phyloP scores from a whole-genome alignment of 2,113 vertebrate genomes.

The Rhadina sibilatrix region DNA sequence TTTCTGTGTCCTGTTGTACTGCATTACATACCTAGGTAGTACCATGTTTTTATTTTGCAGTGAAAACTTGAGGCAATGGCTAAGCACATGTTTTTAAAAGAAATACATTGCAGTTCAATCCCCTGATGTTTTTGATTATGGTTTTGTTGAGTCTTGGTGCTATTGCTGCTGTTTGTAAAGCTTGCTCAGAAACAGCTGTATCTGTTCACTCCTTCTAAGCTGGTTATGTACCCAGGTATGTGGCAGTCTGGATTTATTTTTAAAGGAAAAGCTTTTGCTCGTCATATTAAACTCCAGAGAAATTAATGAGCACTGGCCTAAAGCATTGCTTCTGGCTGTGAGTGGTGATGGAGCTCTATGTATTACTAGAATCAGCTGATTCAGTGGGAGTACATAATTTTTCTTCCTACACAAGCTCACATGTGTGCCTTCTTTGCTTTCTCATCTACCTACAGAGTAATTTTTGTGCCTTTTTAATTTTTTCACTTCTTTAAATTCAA shows the following conservation, averaged over 20 bases:
- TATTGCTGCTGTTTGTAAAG: neutral
- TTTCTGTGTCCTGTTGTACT: neutral
- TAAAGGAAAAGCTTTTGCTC: neutral
- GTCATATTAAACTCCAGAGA: neutral
- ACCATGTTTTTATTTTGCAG: neutral
- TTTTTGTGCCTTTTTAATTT: neutral
- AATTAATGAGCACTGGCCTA: neutral
- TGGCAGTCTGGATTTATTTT: neutral
- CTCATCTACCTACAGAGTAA: conserved; percentile 18
- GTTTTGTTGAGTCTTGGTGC: neutral
- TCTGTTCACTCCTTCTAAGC: neutral
- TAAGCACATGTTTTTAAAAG: neutral
- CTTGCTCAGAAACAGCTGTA: neutral
- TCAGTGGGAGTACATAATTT: neutral
- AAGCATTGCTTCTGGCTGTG: neutral
- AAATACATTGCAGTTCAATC: neutral
- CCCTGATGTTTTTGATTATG: neutral
- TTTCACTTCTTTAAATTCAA: neutral
- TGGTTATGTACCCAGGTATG: neutral
- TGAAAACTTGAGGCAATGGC: neutral
- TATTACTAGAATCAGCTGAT: neutral
- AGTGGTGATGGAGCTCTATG: neutral
- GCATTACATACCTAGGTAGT: neutral
- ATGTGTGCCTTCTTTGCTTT: neutral
- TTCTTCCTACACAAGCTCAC: neutral